phyloP scores from a whole-genome alignment of 2,113 vertebrate genomes.

The Cairina moschata region DNA sequence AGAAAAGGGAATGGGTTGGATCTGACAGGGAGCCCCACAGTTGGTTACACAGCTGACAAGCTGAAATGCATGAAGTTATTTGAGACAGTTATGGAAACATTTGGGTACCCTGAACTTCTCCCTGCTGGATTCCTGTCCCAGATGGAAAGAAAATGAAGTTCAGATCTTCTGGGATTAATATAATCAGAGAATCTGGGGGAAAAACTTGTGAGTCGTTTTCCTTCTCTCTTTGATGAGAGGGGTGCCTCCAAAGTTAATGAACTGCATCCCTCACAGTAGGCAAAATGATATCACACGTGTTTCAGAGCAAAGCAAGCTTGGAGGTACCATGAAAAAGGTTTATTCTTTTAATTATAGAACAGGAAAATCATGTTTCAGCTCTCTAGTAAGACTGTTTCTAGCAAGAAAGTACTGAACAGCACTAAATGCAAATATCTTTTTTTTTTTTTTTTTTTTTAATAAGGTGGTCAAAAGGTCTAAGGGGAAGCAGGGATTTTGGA shows the following conservation, averaged over 20 bases:
- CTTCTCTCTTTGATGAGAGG: background rate
- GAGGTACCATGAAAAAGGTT: constrained; percentile 37
- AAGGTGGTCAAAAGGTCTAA: constrained; percentile 76
- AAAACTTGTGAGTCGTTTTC: background rate
- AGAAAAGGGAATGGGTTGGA: background rate
- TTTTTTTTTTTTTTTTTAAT: constrained; percentile 27
- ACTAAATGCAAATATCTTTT: constrained; percentile 70
- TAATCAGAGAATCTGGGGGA: constrained; percentile 66
- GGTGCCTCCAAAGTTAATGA: constrained; percentile 18
- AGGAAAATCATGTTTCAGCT: constrained; percentile 60
- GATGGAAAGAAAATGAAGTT: constrained; percentile 75
- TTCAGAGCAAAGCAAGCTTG: background rate
- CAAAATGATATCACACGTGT: background rate
- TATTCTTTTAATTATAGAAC: constrained; percentile 69
- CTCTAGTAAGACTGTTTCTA: constrained; percentile 8
- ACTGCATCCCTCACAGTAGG: background rate
- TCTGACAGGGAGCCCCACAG: background rate
- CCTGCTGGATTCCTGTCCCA: constrained; percentile 67
- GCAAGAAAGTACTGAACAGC: constrained; percentile 35
- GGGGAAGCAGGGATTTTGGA: constrained; percentile 80
- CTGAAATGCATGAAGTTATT: constrained; percentile 37
- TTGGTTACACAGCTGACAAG: constrained; percentile 44
- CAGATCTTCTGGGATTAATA: constrained; percentile 74
- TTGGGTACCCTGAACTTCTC: constrained; percentile 65
- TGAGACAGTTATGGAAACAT: constrained; percentile 66